Evolutionary conservation across 2,113 vertebrate genomes (phyloP).

Genomic region (Climacteris rufus): DNA sequence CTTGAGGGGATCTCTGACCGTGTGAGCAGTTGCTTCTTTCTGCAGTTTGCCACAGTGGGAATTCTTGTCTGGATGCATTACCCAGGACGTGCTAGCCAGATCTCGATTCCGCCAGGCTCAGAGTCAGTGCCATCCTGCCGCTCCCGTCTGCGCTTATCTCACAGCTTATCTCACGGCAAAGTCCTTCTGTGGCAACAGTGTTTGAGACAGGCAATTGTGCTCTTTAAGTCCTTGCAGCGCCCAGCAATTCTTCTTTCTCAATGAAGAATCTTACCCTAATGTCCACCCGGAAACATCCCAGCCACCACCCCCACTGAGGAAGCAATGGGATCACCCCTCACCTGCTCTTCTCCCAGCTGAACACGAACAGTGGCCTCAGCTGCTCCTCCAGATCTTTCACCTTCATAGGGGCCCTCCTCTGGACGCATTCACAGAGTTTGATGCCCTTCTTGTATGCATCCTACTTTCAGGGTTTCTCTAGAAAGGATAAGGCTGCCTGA

Average conservation of each 20-base stretch:
- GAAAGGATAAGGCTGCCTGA: background rate
- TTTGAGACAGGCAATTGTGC: background rate
- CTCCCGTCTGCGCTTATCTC: background rate
- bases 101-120: fast-evolving
- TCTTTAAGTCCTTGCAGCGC: background rate
- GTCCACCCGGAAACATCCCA: background rate
- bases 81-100: background rate
- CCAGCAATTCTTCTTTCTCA: background rate
- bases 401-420: background rate
- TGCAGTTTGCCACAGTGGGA: background rate
- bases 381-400: fast-evolving
- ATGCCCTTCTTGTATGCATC: background rate
- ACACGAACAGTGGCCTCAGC: background rate
- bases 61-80: background rate
- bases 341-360: background rate
- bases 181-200: background rate
- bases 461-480: background rate
- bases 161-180: background rate
- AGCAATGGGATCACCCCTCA: background rate
- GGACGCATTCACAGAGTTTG: background rate
- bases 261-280: background rate
- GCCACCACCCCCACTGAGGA: background rate
- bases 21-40: background rate
- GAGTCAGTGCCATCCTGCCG: background rate
- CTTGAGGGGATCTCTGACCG: background rate